Evolutionary conservation across 2,888 invertebrate species (phyloP), one percentile per base, ranked within the genome.

Genomic region (Acanthosepion esculentum): DNA sequence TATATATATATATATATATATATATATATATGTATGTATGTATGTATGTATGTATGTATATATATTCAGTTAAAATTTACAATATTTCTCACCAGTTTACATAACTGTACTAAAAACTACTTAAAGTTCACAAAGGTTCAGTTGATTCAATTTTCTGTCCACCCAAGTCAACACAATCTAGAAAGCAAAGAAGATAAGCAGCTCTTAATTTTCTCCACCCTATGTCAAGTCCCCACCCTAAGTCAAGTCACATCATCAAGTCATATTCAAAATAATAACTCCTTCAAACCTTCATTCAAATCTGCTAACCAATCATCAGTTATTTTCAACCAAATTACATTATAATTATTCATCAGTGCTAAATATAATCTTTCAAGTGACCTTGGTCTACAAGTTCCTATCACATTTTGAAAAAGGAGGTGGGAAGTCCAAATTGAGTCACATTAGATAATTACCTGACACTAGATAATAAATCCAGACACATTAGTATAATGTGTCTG

Each of bases 211-310:
- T 59, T 59, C 23, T 20, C 20, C 23, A 18, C 55, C 55, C 15
- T 15, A 55, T 78, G 78, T 78, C 78, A 29, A 10, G 10, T 41
- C 41, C 41, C 41, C 64, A 2, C 64, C 23, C 64, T 26, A 64
- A 23, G 1, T 26, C 8, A 23, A 26, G 64, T 26, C 64, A 64
- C 20, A 23, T 78, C 15, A 78, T 15, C 78, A n/a, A 12, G n/a
- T 33, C 12, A n/a, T 78, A n/a, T n/a, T 33, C 78, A n/a, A 78
- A 78, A n/a, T 78, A n/a, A 6, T 78, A 5, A n/a, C 78, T n/a
- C 12, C n/a, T 78, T n/a, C n/a, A 78, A 78, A 78, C 78, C n/a
- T 78, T 78, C 78, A n/a, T 78, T 78, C 78, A 78, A 78, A 78
- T 78, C 15, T n/a, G 12, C n/a, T 33, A 8, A 78, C 78, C n/a